Base-by-base conservation (phyloP, 2,113 vertebrate species). In the Psittacula cyanocephala region DNA sequence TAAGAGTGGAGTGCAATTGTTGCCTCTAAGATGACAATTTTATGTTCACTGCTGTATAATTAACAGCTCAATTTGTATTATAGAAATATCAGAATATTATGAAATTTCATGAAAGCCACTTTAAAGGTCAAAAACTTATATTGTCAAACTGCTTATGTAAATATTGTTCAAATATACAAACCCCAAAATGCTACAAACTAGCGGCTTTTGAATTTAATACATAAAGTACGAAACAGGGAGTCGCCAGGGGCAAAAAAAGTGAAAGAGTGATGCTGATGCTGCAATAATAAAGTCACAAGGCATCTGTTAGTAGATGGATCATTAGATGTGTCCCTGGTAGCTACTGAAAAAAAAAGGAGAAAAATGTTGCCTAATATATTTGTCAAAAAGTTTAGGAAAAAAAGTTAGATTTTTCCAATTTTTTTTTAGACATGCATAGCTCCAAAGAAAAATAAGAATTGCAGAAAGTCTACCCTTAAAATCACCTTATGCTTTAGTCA, bases 291-390 rank as follows among this genome's bases (percentile, higher is more conserved):
- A 96, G 93, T 96, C 95, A 91, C 35, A 91, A 35, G 94, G 70
- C 81, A 94, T 97, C 96, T 96, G 79, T 94, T 98, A 98, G 97
- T 97, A 97, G 96, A 98, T 98, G 95, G 91, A 98, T 98, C 97
- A 98, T 98, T 98, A 97, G 71, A 96, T 97, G 68, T 97, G 92
- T 95, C 88, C 96, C 97, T 97, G 88, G 81, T 97, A 98, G 95
- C 96, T 95, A 97, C 62, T 33, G 43, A 78, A 74, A 75, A 92
- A 92, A 67, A 50, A 16, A 6, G 10, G 47, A 4, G 7, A 37
- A 43, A 68, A 72, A 50, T 46, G 44, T 97, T 97, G 84, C 79
- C 90, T 95, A 96, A 95, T 95, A 93, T 94, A 97, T 97, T 97
- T 97, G 92, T 97, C 74, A 92, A 86, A 94, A 82, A 86, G 29